These are phyloP conservation scores for Zaprionus inermis DNA, from an alignment of 1,140 invertebrate genomes.

Conservation along the genomic window DNA sequence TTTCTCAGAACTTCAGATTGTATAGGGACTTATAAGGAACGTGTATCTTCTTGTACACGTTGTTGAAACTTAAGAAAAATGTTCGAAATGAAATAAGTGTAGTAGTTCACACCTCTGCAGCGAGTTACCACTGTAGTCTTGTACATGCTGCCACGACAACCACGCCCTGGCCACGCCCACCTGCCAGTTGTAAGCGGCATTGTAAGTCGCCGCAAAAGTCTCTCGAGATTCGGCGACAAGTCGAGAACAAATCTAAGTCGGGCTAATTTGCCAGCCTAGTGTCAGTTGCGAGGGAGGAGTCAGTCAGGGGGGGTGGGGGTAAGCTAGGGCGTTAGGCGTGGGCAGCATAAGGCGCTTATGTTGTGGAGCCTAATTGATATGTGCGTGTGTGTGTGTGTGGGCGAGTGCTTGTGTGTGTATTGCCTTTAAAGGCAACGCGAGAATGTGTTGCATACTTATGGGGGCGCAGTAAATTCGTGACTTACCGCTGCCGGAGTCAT, in stretches of 20 bases:
- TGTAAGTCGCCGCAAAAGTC: conserved; percentile 30
- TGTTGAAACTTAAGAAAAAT: too few relatives aligned
- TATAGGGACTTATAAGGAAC: too few relatives aligned
- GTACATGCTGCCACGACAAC: neutral
- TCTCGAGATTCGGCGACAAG: conserved; percentile 42
- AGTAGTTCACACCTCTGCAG: neutral
- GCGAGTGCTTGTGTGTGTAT: neutral
- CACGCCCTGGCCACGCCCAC: neutral
- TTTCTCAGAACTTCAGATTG: too few relatives aligned
- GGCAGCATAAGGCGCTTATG: conserved; percentile 68
- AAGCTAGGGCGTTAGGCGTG: conserved; percentile 23
- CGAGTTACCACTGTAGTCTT: neutral
- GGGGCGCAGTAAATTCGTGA: conserved; percentile 4
- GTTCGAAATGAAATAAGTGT: too few relatives aligned
- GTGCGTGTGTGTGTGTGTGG: conserved; percentile 17
- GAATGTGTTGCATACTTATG: conserved; percentile 9
- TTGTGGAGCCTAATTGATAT: conserved; percentile 55
- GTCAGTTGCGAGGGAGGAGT: conserved; percentile 61
- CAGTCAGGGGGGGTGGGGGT: conserved; percentile 10
- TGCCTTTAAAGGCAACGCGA: neutral
- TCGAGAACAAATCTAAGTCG: conserved; percentile 68
- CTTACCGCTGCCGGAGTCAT: conserved; percentile 82
- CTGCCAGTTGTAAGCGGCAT: conserved; percentile 2
- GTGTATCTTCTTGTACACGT: too few relatives aligned
- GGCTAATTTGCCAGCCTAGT: conserved; percentile 74